Evolutionary conservation across 2,797 vertebrate genomes (phyloP), one percentile per base, ranked within the genome.

Genomic region (Cyclopterus lumpus): DNA sequence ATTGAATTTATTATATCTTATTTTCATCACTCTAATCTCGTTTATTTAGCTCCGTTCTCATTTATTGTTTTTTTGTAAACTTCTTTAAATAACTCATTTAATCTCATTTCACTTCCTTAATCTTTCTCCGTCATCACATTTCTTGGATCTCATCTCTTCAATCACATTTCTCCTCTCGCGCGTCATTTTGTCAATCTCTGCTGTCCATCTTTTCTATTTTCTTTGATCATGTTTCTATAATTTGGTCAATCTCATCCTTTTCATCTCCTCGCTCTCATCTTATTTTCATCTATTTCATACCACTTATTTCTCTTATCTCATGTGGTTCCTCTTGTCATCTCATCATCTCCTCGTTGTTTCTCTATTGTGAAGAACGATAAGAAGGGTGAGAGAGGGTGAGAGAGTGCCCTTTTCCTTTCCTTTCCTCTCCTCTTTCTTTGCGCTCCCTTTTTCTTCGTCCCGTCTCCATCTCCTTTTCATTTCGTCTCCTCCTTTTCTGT

Each of bases 311-410:
- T 67, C n/a, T 48, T 22, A 30, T 59, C 14, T 48, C 16, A 16
- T 44, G 8, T 53, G 3, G 38, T 42, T 57, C 22, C 8, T 72
- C 0, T 32, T 30, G 24, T 20, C 24, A 12, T 42, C 4, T 22
- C 16, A 8, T 24, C 8, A 9, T 49, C 32, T 26, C 51, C n/a
- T 69, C 0, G 2, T 53, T 38, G 28, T 20, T 60, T 49, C 5
- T 49, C 36, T 7, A 0, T 1, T 57, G 1, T 30, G 71, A 32
- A 64, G 68, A 59, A 59, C 26, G 68, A 87, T 70, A 61, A 83
- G 67, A 36, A 75, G 63, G 32, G 81, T 79, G 66, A 46, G 42
- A 49, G 82, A 71, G 77, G 86, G 86, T 82, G 28, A 22, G 22
- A 22, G 22, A 22, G 22, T 28, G 26, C 4, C 2, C 14, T 32